Evolutionary conservation across 2,888 invertebrate species (phyloP), one percentile per base, ranked within the genome.

Genomic region (Clivina fossor): DNA sequence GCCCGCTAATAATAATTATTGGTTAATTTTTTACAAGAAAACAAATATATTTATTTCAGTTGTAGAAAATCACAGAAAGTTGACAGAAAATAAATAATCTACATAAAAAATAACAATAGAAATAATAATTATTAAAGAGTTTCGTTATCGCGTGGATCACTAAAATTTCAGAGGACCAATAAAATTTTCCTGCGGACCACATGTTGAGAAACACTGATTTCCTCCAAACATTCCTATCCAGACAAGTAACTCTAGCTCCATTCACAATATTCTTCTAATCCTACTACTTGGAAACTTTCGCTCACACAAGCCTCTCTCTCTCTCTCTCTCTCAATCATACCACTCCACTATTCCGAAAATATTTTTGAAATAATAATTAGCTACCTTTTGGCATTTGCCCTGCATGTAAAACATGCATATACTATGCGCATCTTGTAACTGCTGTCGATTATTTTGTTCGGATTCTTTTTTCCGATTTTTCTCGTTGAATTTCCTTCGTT

Each of bases 391-490:
- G 71, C 93, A 93, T 74, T 91, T 92, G 54, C 93, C 93, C 75
- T 92, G 92, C 81, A 91, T 83, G 70, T 83, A 92, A 75, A 88
- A 92, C 62, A 88, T 81, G 70, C 93, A 93, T 60, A 90, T 82
- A 13, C 83, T 83, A 58, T 86, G 86, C 4, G 82, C 78, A 68
- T 84, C 84, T 70, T 84, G 84, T 69, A 77, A 74, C 11, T 80
- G 80, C 59, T 73, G 71, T 22, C 64, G 65, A 54, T 65, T 68
- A n/a, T n/a, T n/a, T 66, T 80, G 80, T 40, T 78, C 76, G 38
- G 80, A 78, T 59, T 81, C 77, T 63, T 78, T 72, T 58, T 74
- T 71, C 47, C 72, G 64, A 9, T 72, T 74, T 26, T 69, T 73
- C 71, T 32, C 69, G 67, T 26, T 74, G 71, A 24, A 78, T 68